Conservation (phyloP, 2,888 invertebrate species). For the Eueremaeus valkanovi region DNA sequence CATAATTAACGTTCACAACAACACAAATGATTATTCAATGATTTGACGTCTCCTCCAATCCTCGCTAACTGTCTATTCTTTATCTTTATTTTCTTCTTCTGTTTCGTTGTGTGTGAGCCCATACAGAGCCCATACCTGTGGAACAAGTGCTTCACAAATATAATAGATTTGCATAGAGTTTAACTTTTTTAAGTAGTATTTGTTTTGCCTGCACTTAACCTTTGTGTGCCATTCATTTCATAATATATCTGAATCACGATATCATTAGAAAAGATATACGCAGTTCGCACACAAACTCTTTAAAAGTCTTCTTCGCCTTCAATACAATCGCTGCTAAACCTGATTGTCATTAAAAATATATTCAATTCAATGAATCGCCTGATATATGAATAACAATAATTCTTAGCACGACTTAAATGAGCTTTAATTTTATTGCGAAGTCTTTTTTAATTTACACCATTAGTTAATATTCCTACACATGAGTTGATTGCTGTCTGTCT, state of each 20-base stretch:
- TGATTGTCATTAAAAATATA: neutral
- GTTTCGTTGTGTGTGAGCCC: neutral
- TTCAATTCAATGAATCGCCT: neutral
- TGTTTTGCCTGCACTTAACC: neutral
- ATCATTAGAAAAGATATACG: neutral
- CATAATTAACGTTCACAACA: constrained; percentile 28
- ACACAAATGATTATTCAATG: constrained; percentile 22
- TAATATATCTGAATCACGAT: constrained; percentile 24
- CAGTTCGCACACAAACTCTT: neutral
- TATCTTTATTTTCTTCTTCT: no score
- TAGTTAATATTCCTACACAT: neutral
- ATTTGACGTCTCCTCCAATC: no score
- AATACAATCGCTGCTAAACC: no score
- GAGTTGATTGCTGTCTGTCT: no score
- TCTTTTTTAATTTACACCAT: neutral
- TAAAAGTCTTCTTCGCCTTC: neutral
- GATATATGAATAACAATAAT: no score
- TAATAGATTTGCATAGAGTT: neutral
- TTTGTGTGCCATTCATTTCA: neutral
- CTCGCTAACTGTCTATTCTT: neutral
- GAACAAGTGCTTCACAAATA: neutral
- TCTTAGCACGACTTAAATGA: neutral
- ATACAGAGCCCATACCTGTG: constrained; percentile 10
- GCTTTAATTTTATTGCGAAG: neutral
- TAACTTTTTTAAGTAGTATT: constrained; percentile 29